phyloP scores from a whole-genome alignment of 2,888 invertebrate species.

The Mallateleia sp. region DNA sequence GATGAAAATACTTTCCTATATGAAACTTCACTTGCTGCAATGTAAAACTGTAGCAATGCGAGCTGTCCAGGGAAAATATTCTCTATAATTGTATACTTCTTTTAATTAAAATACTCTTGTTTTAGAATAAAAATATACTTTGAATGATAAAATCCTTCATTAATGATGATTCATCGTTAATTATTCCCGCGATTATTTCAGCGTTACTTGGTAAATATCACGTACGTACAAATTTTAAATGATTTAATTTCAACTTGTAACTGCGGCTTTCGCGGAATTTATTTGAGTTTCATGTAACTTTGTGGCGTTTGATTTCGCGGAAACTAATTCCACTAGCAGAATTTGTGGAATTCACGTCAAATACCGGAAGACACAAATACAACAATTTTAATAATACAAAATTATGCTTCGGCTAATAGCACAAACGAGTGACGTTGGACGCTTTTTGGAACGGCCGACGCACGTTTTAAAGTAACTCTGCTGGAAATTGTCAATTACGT shows the following conservation, averaged over 20 bases:
- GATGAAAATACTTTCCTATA: too few species aligned
- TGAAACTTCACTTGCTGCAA: too few species aligned
- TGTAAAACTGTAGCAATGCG: too few species aligned
- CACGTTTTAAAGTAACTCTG: neutral
- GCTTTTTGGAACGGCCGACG: neutral
- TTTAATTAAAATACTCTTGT: neutral
- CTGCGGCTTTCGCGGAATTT: conserved; percentile 63
- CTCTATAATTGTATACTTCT: too few species aligned
- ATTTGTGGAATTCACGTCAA: conserved; percentile 50
- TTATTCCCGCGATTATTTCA: conserved; percentile 58
- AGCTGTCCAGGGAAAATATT: too few species aligned
- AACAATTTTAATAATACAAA: conserved; percentile 53
- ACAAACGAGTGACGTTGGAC: neutral
- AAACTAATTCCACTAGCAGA: conserved; percentile 53
- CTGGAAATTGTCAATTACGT: conserved; percentile 8
- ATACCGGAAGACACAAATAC: conserved; percentile 51
- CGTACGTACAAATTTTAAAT: conserved; percentile 59
- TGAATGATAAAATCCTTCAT: neutral
- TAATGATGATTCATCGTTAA: conserved; percentile 7
- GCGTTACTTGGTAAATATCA: conserved; percentile 52
- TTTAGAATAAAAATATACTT: neutral
- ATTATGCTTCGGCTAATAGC: conserved; percentile 17
- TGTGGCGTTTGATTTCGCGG: conserved; percentile 61
- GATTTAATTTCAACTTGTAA: conserved; percentile 65
- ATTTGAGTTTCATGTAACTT: conserved; percentile 71